Percentiles rank a stretch among this genome's conserved stretches.
These are phyloP conservation scores for Gnathonemus longibarbis DNA, from an alignment of 2,113 vertebrate species.

Conservation along the genomic window DNA sequence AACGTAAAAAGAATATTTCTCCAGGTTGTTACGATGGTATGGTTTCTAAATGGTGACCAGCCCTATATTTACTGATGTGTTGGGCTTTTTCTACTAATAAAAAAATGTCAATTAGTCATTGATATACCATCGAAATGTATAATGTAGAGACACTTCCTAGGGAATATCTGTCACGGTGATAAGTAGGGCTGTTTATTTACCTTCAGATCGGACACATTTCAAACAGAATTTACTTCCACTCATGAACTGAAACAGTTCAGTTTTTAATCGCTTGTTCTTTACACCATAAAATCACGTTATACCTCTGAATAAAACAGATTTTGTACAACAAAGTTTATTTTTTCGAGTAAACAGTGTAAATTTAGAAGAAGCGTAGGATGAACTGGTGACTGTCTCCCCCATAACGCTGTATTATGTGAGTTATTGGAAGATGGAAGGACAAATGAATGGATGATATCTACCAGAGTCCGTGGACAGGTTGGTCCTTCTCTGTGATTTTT, in stretches of 20 bases:
- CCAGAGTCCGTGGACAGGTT: not conserved
- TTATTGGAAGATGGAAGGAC: not conserved
- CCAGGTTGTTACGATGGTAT: not conserved
- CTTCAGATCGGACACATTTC: not conserved
- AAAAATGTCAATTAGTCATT: not conserved
- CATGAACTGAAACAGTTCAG: not conserved
- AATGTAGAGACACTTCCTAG: not conserved
- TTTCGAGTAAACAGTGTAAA: not conserved
- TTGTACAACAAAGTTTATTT: not conserved
- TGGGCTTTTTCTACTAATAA: not conserved
- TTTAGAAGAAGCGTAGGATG: not conserved
- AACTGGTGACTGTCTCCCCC: not conserved
- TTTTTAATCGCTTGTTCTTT: not conserved
- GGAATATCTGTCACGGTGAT: not conserved
- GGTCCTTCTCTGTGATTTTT: not conserved
- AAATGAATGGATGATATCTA: not conserved
- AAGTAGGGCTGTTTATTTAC: not conserved
- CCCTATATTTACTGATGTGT: not conserved
- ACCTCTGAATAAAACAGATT: not conserved
- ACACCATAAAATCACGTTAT: not conserved
- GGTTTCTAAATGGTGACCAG: not conserved
- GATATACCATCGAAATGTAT: not conserved
- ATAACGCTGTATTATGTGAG: not conserved
- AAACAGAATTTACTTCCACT: not conserved
- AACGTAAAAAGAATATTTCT: not conserved